Evolutionary conservation across 2,888 invertebrate species (phyloP), one percentile per base, ranked within the genome.

Genomic region (Cyclophora albipunctata): DNA sequence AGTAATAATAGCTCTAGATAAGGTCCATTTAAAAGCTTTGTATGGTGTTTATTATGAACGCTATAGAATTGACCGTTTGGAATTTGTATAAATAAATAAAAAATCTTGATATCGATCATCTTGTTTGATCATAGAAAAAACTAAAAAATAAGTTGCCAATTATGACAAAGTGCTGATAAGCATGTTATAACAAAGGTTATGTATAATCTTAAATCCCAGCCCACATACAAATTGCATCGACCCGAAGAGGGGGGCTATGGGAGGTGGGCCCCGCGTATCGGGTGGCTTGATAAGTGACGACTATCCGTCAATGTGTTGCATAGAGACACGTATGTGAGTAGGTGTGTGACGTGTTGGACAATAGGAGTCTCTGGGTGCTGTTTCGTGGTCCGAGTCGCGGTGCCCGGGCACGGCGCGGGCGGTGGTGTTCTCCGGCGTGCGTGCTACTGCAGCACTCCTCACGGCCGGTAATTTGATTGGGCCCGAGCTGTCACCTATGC

Each of bases 401-500:
- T 73, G 70, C 68, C 66, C 61, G 63, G 54, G 62, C 45, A 53
- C 58, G 64, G 66, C 58, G 62, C 66, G 70, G 69, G 72, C 58
- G 65, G 63, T 62, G 70, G 63, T 65, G 73, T 78, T 72, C 79
- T 77, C 74, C 67, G 72, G 68, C 76, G 69, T 80, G 79, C 79
- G 78, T 79, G 78, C 71, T 76, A 70, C 68, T 85, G 86, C 86
- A 85, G 74, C 75, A 78, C 79, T 81, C 79, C 80, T 81, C 71
- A 74, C 72, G 78, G 82, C 73, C 83, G 83, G 81, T 88, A 88
- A 88, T 88, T 88, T 85, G 86, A 87, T 88, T 88, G 86, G 87
- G 73, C 81, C 79, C 77, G 81, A 78, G 85, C 86, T 88, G 87
- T 88, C 87, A 88, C 87, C 87, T 88, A 86, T 87, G 86, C 82